phyloP scores from a whole-genome alignment of 1,140 invertebrate species.

The Macrobrachium rosenbergii region DNA sequence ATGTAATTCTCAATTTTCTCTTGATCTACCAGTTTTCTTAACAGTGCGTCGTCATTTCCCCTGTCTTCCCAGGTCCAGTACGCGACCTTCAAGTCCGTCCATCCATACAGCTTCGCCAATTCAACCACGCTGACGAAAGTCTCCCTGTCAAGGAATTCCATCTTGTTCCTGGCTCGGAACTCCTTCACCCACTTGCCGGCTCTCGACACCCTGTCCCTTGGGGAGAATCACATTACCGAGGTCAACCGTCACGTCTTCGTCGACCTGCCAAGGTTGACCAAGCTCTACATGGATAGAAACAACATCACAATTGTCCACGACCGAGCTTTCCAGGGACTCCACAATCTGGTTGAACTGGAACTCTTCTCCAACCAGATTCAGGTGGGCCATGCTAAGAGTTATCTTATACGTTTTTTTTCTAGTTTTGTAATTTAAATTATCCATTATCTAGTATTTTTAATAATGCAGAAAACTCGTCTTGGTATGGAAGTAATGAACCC shows the following conservation, averaged over 20 bases:
- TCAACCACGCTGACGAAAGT: conserved; percentile 77
- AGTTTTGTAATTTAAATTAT: background rate
- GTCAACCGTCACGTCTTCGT: conserved; percentile 80
- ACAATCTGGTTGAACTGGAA: conserved; percentile 78
- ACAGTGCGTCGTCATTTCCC: conserved; percentile 73
- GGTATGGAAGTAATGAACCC: too few species aligned
- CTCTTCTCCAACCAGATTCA: conserved; percentile 80
- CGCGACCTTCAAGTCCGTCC: conserved; percentile 78
- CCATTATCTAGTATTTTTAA: background rate
- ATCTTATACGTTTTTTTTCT: background rate
- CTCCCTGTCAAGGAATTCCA: conserved; percentile 42
- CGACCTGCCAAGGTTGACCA: conserved; percentile 78
- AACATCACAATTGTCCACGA: conserved; percentile 81
- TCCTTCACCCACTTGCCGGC: conserved; percentile 80
- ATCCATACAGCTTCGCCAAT: conserved; percentile 80
- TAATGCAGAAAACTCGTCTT: too few species aligned
- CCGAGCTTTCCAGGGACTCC: conserved; percentile 78
- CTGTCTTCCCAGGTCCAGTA: conserved; percentile 75
- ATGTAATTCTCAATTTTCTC: conserved; percentile 69
- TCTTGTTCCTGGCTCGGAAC: conserved; percentile 40
- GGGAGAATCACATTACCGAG: conserved; percentile 80
- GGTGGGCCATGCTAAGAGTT: conserved; percentile 72
- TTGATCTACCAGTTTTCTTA: conserved; percentile 79
- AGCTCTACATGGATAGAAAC: conserved; percentile 79
- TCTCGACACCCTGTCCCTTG: conserved; percentile 78